These are phyloP conservation scores for Phenganax marumi DNA, from an alignment of 92 coral and sea anemone genomes.

Conservation along the genomic window DNA sequence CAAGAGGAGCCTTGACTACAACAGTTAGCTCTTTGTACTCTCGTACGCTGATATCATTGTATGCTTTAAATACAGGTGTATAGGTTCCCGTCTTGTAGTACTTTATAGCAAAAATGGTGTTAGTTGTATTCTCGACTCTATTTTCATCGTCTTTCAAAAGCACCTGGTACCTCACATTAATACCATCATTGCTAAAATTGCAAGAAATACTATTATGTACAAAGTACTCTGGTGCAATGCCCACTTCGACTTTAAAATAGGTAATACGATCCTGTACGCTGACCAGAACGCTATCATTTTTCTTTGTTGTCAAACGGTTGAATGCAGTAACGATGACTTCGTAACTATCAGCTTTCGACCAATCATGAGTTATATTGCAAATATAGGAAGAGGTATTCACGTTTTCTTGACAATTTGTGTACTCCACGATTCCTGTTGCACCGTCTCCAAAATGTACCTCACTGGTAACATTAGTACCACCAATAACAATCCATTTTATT, in stretches of 20 bases:
- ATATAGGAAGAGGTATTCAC: neutral
- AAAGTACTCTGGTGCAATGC: constrained; percentile 34
- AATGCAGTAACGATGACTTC: constrained; percentile 52
- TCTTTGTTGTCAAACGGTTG: constrained; percentile 56
- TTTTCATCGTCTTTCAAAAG: neutral
- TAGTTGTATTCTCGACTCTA: neutral
- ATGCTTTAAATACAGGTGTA: constrained; percentile 52
- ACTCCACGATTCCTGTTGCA: too few relatives aligned
- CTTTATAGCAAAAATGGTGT: neutral
- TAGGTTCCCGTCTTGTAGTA: constrained; percentile 47
- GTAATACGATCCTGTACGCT: constrained; percentile 56
- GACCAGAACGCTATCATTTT: constrained; percentile 26
- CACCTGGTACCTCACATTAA: neutral
- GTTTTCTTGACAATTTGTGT: neutral
- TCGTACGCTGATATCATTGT: constrained; percentile 49
- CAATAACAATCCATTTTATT: constrained; percentile 31
- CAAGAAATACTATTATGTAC: neutral
- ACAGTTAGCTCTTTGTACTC: neutral
- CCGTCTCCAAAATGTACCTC: constrained; percentile 10
- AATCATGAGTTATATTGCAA: neutral
- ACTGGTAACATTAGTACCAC: constrained; percentile 58
- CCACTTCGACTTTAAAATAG: constrained; percentile 24
- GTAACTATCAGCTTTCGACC: constrained; percentile 43
- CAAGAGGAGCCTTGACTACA: neutral
- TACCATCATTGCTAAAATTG: neutral